These are phyloP conservation scores for Rhagium mordax DNA, from an alignment of 2,888 invertebrate species.

Conservation along the genomic window DNA sequence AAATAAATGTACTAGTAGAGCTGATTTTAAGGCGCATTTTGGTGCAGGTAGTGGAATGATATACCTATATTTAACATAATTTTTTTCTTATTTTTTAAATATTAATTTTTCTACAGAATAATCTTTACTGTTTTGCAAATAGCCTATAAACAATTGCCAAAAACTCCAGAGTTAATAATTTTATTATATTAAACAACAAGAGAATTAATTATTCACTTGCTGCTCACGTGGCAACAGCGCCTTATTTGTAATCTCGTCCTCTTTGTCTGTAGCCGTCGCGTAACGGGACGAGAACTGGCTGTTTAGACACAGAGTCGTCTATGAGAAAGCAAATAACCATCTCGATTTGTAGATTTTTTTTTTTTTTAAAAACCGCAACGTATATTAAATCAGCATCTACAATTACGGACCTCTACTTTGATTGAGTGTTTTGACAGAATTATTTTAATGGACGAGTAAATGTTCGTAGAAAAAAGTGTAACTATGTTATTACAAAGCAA, in stretches of 20 bases:
- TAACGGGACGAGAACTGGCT: slow-evolving; percentile 20
- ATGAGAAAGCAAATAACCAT: slow-evolving; percentile 3
- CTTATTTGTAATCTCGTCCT: slow-evolving; percentile 14
- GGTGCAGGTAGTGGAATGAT: no score
- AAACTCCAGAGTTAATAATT: no score
- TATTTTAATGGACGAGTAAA: background rate
- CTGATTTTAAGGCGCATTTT: no score
- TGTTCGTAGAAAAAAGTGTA: no score
- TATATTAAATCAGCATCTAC: background rate
- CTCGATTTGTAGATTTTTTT: background rate
- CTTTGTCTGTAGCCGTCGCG: slow-evolving; percentile 14
- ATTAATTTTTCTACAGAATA: no score
- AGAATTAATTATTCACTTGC: background rate
- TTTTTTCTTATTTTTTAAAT: no score
- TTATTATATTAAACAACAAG: no score
- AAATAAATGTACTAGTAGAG: no score
- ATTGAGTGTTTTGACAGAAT: background rate
- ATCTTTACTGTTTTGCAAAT: no score
- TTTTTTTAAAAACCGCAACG: background rate
- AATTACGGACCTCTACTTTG: background rate
- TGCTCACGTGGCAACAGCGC: background rate
- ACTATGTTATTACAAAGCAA: background rate
- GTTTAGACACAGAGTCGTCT: slow-evolving; percentile 16
- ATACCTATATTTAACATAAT: no score
- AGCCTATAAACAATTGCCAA: no score